Evolutionary conservation across 2,797 vertebrate genomes (phyloP), one percentile per base, ranked within the genome.

Genomic region (Iguana delicatissima): DNA sequence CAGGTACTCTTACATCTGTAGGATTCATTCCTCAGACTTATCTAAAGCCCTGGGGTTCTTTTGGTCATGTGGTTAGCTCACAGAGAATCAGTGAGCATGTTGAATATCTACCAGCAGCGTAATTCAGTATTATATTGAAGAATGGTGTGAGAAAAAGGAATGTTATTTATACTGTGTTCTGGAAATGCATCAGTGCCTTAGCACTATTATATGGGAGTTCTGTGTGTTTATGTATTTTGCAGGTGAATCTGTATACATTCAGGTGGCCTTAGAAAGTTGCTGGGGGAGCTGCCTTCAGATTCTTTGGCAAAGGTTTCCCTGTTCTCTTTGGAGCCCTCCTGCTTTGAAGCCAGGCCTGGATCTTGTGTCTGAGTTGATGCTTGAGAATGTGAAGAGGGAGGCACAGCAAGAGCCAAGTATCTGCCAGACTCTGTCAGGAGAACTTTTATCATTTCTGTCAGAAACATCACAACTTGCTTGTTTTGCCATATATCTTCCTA

Each of bases 401-500:
- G 94, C 84, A 67, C 85, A 74, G 96, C 96, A 96, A 91, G 94
- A 97, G 97, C 97, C 97, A 98, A 97, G 97, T 96, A 97, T 97
- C 98, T 98, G 98, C 98, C 98, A 98, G 98, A 96, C 98, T 98
- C 97, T 98, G 97, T 97, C 96, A 96, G 96, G 97, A 98, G 98
- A 98, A 98, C 98, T 98, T 99, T 98, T 98, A 98, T 98, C 98
- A 98, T 97, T 97, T 97, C 98, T 99, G 98, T 99, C 98, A 98
- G 98, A 98, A 97, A 98, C 98, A 98, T 99, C 98, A 98, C 98
- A 97, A 97, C 98, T 97, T 97, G 97, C 98, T 98, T 98, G 98
- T 99, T 98, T 98, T 98, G 98, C 98, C 98, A 98, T 99, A 98
- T 98, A 98, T 99, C 99, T 99, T 98, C 98, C 98, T 98, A 98